phyloP scores from a whole-genome alignment of 2,113 vertebrate genomes.

The Stegostoma tigrinum region DNA sequence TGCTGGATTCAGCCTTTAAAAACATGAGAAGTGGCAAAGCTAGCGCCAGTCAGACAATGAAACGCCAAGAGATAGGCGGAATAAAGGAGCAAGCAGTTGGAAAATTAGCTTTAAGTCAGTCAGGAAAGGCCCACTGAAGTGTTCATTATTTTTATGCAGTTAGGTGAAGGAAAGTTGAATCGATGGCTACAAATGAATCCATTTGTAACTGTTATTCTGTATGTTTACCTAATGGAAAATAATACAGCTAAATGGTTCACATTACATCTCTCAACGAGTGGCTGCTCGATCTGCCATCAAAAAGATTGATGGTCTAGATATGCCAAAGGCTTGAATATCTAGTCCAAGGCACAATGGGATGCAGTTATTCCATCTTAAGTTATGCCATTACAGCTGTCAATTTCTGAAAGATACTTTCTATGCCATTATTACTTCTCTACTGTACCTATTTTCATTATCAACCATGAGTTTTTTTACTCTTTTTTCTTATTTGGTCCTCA shows the following conservation, averaged over 20 bases:
- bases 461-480: neutral
- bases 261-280: neutral
- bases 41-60: neutral
- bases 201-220: neutral
- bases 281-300: slow-evolving; percentile 1
- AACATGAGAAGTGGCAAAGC: neutral
- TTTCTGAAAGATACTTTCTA: neutral
- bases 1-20: neutral
- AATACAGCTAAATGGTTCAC: neutral
- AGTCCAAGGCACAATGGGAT: neutral
- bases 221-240: slow-evolving; percentile 1
- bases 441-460: neutral
- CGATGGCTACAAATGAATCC: neutral
- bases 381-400: neutral
- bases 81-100: slow-evolving; percentile 24
- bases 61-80: neutral
- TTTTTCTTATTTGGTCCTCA: neutral
- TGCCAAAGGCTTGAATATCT: neutral
- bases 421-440: neutral
- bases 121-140: neutral
- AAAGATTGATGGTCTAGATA: neutral
- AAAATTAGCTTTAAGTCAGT: slow-evolving; percentile 35
- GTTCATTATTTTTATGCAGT: slow-evolving; percentile 7
- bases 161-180: neutral
- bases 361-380: neutral